Percentiles rank a stretch among this genome's conserved stretches.
These are phyloP conservation scores for Murina feae DNA, from an alignment of 2,113 vertebrate species.

Conservation along the genomic window DNA sequence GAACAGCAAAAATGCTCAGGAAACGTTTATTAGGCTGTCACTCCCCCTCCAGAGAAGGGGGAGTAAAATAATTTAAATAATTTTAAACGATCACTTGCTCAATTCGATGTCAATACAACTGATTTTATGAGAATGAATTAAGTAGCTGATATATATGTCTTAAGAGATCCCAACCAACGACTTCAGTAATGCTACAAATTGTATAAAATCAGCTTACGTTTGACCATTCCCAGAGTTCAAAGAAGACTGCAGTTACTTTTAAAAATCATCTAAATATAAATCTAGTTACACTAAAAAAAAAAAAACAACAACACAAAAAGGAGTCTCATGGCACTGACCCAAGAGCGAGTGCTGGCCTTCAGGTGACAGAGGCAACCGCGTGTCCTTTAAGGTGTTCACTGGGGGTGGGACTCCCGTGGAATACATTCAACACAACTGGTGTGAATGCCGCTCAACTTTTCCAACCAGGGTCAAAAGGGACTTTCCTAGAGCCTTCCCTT, in stretches of 20 bases:
- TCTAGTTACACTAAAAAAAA: not conserved
- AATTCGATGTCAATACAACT: not conserved
- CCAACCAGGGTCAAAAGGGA: constrained; percentile 1
- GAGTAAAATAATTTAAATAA: constrained; percentile 25
- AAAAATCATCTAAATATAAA: not conserved
- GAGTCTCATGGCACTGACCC: not conserved
- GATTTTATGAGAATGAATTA: constrained; percentile 6
- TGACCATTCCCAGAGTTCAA: not conserved
- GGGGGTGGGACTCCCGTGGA: not conserved
- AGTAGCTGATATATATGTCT: not conserved
- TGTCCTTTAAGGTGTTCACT: not conserved
- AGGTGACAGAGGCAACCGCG: not conserved
- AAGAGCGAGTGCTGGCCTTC: not conserved
- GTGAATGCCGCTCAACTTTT: not conserved
- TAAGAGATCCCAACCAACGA: not conserved
- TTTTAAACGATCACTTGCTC: not conserved
- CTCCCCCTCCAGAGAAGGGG: not conserved
- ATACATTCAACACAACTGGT: constrained; percentile 2
- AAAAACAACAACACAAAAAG: not conserved
- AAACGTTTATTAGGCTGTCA: not conserved
- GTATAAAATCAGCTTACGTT: constrained; percentile 10
- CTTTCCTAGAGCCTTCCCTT: constrained; percentile 51
- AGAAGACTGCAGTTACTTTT: not conserved
- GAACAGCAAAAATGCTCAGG: not conserved
- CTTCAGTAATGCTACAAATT: constrained; percentile 17